These are phyloP conservation scores for Holotrichia oblita DNA, from an alignment of 1,140 invertebrate species.

Conservation along the genomic window DNA sequence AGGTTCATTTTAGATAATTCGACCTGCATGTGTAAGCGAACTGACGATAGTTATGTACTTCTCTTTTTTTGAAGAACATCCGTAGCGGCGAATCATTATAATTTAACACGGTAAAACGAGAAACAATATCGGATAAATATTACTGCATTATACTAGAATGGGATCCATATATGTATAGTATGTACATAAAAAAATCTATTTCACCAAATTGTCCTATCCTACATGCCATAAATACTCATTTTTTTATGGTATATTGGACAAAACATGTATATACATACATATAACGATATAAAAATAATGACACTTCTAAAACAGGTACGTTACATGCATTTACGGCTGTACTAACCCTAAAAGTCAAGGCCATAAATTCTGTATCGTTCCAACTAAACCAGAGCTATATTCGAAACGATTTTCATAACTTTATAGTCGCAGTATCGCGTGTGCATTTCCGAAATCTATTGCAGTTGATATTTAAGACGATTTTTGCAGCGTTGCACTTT, in stretches of 20 bases:
- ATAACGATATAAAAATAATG: neutral
- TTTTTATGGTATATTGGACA: neutral
- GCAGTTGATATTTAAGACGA: neutral
- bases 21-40: no score
- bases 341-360: neutral
- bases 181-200: neutral
- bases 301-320: neutral
- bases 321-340: neutral
- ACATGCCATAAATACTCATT: neutral
- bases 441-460: neutral
- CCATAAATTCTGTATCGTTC: neutral
- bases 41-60: neutral
- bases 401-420: no score
- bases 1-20: no score
- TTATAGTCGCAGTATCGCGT: no score
- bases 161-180: no score
- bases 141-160: neutral
- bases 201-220: neutral
- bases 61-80: no score
- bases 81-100: neutral
- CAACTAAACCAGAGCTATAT: no score
- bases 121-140: neutral
- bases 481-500: neutral
- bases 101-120: neutral
- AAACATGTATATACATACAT: neutral